phyloP scores from a whole-genome alignment of 2,113 vertebrate species.

The Hepsetus odoe region DNA sequence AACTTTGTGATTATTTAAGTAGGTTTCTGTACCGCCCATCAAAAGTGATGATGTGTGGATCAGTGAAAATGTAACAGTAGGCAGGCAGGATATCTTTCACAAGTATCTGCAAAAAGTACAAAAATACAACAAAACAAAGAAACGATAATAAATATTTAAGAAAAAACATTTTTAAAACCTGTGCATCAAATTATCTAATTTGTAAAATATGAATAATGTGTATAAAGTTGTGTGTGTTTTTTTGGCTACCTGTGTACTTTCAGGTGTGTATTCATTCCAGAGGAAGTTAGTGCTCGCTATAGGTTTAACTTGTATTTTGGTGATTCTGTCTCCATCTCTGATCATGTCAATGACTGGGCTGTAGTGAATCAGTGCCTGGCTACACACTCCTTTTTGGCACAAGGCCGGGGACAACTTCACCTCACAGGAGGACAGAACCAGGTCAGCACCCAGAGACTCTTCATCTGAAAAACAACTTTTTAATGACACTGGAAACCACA shows the following conservation, averaged over 20 bases:
- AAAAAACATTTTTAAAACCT: not conserved
- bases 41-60: constrained; percentile 91
- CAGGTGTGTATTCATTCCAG: constrained; percentile 84
- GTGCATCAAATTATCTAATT: no score
- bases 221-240: no score
- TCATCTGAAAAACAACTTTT: constrained; percentile 54
- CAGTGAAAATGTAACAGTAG: constrained; percentile 89
- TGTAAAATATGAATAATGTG: no score
- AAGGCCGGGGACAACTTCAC: constrained; percentile 74
- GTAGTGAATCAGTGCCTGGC: constrained; percentile 75
- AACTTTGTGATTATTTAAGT: not conserved
- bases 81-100: constrained; percentile 82
- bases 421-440: constrained; percentile 85
- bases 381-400: constrained; percentile 77
- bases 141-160: not conserved
- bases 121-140: not conserved
- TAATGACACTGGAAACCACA: no score
- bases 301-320: constrained; percentile 74
- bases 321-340: constrained; percentile 79
- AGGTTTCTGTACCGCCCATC: constrained; percentile 84
- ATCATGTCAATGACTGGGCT: constrained; percentile 80
- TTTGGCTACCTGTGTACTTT: constrained; percentile 76
- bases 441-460: constrained; percentile 70
- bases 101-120: constrained; percentile 77
- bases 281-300: constrained; percentile 78